A percentile compares a stretch with the other conserved stretches of the same genome.
Conservation (phyloP, 2,113 vertebrate genomes). For the Echinops telfairi region DNA sequence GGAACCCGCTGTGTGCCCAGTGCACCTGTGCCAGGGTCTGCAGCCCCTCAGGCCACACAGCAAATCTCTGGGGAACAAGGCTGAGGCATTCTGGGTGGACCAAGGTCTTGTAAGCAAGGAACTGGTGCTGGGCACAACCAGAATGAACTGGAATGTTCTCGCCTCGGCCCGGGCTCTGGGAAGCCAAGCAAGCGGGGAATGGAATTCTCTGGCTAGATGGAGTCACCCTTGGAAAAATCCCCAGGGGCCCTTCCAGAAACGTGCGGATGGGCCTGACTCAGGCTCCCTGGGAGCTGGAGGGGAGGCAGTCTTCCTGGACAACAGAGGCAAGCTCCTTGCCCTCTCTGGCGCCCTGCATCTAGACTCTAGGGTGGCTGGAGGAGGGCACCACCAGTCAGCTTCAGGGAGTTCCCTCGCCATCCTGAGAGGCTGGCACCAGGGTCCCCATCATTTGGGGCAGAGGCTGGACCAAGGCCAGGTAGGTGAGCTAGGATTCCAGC, state of each 20-base stretch:
- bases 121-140: conserved; percentile 61
- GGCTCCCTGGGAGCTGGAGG: background rate
- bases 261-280: background rate
- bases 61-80: background rate
- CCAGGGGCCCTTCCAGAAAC: conserved; percentile 60
- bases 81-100: background rate
- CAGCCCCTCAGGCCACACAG: background rate
- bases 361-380: background rate
- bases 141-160: conserved; percentile 46
- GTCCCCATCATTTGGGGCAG: background rate
- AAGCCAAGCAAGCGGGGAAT: background rate
- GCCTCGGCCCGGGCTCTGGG: conserved; percentile 40
- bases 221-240: conserved; percentile 75
- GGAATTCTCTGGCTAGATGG: conserved; percentile 74
- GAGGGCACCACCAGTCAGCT: background rate
- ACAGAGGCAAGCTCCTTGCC: background rate
- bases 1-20: background rate
- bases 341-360: background rate
- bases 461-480: background rate
- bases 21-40: conserved; percentile 1
- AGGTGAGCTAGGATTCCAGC: background rate
- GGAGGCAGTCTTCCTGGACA: background rate
- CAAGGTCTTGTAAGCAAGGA: background rate
- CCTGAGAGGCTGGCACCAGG: background rate
- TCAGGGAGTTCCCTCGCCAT: conserved; percentile 8